A percentile compares a stretch with the other conserved stretches of the same genome.
Conservation (phyloP, 2,113 vertebrate genomes). For the Aphyosemion australe region DNA sequence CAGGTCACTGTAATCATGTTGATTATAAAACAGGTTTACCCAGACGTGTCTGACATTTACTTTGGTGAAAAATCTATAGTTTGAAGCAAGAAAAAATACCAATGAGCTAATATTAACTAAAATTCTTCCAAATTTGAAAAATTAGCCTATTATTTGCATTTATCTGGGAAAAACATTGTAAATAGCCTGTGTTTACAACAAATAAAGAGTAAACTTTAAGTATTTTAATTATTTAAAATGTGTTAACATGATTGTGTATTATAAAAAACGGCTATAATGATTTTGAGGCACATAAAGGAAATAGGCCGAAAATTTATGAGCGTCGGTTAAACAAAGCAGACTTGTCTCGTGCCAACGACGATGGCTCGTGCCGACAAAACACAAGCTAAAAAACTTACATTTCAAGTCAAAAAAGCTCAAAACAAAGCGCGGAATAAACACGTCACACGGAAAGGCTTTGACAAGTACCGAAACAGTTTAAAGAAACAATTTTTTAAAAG, state of each 20-base stretch:
- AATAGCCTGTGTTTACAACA: no score
- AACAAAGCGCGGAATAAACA: not conserved
- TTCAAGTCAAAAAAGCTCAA: not conserved
- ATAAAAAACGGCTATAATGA: not conserved
- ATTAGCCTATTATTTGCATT: not conserved
- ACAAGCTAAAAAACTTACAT: not conserved
- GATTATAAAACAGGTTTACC: slow-evolving; percentile 43
- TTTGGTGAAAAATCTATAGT: not conserved
- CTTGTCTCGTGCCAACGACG: slow-evolving; percentile 25
- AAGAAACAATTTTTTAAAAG: not conserved
- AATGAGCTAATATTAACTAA: not conserved
- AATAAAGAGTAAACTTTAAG: not conserved
- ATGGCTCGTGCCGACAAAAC: slow-evolving; percentile 23
- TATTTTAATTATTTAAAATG: not conserved
- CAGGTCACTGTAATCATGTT: slow-evolving; percentile 11
- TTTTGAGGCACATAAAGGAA: not conserved
- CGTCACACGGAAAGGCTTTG: not conserved
- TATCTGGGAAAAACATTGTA: no score
- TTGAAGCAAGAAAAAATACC: not conserved
- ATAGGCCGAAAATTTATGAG: not conserved
- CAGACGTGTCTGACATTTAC: slow-evolving; percentile 35
- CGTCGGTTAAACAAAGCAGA: slow-evolving; percentile 42
- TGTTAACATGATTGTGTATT: not conserved
- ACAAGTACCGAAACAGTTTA: not conserved
- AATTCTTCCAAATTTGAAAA: not conserved